Conservation (phyloP, 2,113 vertebrate species). For the Eretmodus cyanostictus region DNA sequence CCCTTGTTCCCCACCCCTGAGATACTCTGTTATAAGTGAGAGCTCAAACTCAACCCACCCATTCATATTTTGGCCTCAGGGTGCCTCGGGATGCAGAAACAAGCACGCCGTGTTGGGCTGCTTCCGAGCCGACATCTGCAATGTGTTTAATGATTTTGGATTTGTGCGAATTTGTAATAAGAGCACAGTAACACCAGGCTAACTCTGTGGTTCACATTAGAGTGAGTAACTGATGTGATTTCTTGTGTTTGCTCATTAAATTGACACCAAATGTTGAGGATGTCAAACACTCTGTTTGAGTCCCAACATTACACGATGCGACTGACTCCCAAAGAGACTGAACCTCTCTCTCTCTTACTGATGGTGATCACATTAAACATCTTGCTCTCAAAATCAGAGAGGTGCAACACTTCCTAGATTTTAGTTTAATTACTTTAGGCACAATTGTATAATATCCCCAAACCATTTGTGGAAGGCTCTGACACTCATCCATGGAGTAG, state of each 20-base stretch:
- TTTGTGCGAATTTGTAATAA: not conserved
- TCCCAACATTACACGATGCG: not conserved
- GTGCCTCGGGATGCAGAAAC: not conserved
- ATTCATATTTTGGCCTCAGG: not conserved
- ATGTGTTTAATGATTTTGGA: not conserved
- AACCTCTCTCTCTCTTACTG: not conserved
- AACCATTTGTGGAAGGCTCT: not conserved
- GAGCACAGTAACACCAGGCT: not conserved
- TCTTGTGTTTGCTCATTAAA: not conserved
- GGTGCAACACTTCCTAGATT: not conserved
- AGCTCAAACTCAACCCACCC: not conserved
- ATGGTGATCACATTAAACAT: not conserved
- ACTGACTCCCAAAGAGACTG: not conserved
- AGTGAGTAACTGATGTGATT: not conserved
- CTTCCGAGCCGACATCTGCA: conserved; percentile 16
- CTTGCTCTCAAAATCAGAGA: not conserved
- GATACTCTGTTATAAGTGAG: not conserved
- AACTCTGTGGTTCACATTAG: not conserved
- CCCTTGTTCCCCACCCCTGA: not conserved
- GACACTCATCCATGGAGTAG: not conserved
- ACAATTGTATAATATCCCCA: not conserved
- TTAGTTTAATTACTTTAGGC: not conserved
- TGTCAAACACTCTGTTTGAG: not conserved
- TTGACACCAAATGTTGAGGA: not conserved
- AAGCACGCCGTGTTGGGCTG: not conserved